These are phyloP conservation scores for Apodemia duryi DNA, from an alignment of 2,888 invertebrate species.

Conservation along the genomic window DNA sequence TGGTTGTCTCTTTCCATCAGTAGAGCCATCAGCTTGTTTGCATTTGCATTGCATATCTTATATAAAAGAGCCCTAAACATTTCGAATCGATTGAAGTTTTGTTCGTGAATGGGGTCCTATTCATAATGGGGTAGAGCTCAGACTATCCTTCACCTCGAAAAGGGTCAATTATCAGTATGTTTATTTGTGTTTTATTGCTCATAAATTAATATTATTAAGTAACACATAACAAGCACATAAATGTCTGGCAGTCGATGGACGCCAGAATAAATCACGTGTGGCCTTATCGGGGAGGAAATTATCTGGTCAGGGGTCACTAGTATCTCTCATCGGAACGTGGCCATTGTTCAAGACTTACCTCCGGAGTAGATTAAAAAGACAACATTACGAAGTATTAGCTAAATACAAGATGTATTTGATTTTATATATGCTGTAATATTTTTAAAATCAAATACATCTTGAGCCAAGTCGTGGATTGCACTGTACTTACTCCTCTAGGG, in stretches of 20 bases:
- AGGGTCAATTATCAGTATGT: slow-evolving; percentile 8
- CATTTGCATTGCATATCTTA: too few species aligned
- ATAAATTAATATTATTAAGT: slow-evolving; percentile 12
- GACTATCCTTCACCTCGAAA: background rate
- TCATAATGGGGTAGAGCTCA: background rate
- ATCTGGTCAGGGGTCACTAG: slow-evolving; percentile 30
- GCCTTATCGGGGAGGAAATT: slow-evolving; percentile 29
- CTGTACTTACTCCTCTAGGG: too few species aligned
- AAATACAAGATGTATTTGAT: too few species aligned
- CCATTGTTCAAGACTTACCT: slow-evolving; percentile 24
- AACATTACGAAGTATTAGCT: too few species aligned
- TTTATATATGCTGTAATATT: too few species aligned
- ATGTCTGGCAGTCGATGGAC: slow-evolving; percentile 8
- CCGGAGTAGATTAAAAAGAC: slow-evolving; percentile 19
- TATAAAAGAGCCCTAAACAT: too few species aligned
- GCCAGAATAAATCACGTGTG: slow-evolving; percentile 26
- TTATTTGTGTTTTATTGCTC: slow-evolving; percentile 1
- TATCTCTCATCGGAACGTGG: slow-evolving; percentile 26
- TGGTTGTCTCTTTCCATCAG: too few species aligned
- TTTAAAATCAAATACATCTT: too few species aligned
- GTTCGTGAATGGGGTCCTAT: too few species aligned
- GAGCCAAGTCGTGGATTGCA: too few species aligned
- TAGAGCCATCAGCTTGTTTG: too few species aligned
- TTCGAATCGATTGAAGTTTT: too few species aligned
- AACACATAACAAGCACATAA: slow-evolving; percentile 13